Conservation (phyloP, 2,113 vertebrate species). For the Spheniscus mendiculus region DNA sequence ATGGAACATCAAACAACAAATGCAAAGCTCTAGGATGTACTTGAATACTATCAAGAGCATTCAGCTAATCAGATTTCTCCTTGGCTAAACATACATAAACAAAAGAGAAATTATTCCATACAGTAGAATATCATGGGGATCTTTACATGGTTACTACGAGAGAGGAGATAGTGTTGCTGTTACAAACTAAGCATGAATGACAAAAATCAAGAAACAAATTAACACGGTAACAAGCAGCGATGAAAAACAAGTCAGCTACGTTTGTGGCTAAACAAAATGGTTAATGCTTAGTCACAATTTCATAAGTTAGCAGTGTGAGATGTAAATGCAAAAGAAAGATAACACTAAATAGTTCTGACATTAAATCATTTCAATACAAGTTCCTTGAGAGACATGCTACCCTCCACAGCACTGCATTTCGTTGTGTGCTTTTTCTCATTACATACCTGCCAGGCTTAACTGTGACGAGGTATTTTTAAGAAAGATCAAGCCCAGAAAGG, state of each 20-base stretch:
- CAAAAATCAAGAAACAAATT: not conserved
- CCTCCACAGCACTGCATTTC: not conserved
- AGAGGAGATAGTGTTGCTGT: not conserved
- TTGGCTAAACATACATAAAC: not conserved
- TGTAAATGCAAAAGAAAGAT: not conserved
- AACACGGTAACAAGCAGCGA: not conserved
- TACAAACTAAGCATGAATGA: not conserved
- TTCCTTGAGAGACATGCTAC: not conserved
- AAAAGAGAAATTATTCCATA: not conserved
- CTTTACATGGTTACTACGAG: not conserved
- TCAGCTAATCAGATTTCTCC: constrained; percentile 7
- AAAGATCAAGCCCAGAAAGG: not conserved
- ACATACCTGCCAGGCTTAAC: not conserved
- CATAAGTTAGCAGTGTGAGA: not conserved
- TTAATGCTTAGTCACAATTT: not conserved
- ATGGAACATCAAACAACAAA: constrained; percentile 53
- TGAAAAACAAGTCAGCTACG: not conserved
- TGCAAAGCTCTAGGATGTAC: not conserved
- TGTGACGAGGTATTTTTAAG: not conserved
- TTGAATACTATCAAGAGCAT: not conserved
- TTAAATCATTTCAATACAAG: not conserved
- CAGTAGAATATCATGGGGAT: not conserved
- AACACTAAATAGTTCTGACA: not conserved
- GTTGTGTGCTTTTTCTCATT: not conserved
- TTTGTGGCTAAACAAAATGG: not conserved